These are phyloP conservation scores for Pteromalus puparum DNA, from an alignment of 1,140 invertebrate species.

Conservation along the genomic window DNA sequence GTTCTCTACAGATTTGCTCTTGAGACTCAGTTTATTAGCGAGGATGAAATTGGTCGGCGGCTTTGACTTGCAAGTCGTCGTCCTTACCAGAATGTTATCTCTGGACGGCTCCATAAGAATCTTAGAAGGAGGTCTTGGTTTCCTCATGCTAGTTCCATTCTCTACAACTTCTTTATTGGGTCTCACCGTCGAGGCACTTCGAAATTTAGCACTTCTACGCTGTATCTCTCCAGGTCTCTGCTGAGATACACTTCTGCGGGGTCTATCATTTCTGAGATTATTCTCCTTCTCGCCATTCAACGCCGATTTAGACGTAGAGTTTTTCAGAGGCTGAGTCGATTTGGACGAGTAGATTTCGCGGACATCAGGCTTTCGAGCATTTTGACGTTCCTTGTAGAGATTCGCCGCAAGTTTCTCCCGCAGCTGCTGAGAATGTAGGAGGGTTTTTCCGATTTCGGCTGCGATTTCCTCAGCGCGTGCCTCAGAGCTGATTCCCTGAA, in stretches of 20 bases:
- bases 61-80: conserved; percentile 1
- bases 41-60: conserved; percentile 63
- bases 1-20: conserved; percentile 35
- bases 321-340: background rate
- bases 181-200: background rate
- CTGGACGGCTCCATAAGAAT: background rate
- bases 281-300: conserved; percentile 6
- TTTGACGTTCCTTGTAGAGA: conserved; percentile 33
- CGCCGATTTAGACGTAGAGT: background rate
- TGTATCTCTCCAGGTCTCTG: background rate
- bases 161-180: background rate
- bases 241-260: conserved; percentile 14
- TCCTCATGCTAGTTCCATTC: background rate
- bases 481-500: conserved; percentile 39
- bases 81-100: background rate
- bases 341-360: conserved; percentile 29
- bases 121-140: background rate
- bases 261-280: no score
- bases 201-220: background rate
- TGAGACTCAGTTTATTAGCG: conserved; percentile 62
- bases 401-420: conserved; percentile 43
- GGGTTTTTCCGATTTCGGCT: conserved; percentile 61
- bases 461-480: conserved; percentile 61
- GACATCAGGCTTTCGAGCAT: background rate
- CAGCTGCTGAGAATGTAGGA: conserved; percentile 64